Base-by-base conservation (phyloP, 1,140 invertebrate species). In the Drosophila malerkotliana region DNA sequence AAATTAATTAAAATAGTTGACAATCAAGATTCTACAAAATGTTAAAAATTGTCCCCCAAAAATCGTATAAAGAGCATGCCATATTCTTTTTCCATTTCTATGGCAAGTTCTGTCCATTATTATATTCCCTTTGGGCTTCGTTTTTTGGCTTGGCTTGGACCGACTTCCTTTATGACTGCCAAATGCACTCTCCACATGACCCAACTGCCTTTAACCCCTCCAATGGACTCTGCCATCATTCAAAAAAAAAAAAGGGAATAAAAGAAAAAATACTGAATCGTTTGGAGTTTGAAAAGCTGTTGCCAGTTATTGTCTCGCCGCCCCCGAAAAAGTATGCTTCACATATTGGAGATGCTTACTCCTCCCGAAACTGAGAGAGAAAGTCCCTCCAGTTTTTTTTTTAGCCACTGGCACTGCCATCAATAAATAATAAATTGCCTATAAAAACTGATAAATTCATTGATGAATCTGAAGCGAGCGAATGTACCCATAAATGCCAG, bases 371-470 rank as follows among this genome's bases (percentile, higher is more conserved):
- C 8, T 18, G 32, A 32, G 32, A 10, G 9, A 32, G 32, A 10
- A 9, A 32, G 32, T 37, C 12, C 18, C 18, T 32, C 9, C 6
- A 28, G n/a, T 14, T 26, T 30, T 41, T 28, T 2, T 51, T 54
- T 54, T 41, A 15, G 49, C 41, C 57, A 44, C 24, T 55, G 30
- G 45, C 57, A 52, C 10, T 47, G 53, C 76, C 73, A 85, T 85
- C 81, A 85, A 85, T 87, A 85, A 85, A 85, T 85, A 85, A 85
- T 85, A 85, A 85, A 85, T 85, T 85, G 81, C 82, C 82, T 87
- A 85, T 85, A 85, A 85, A 85, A 85, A 85, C 81, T 85, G 81
- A 85, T 85, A 81, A 85, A 85, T 85, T 85, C 82, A 85, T 85
- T 85, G 81, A 85, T 85, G 81, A 87, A 85, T 81, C 68, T 77